A percentile compares a stretch with the other conserved stretches of the same genome.
These are phyloP conservation scores for Talpa occidentalis DNA, from an alignment of 2,113 vertebrate species.

Conservation along the genomic window DNA sequence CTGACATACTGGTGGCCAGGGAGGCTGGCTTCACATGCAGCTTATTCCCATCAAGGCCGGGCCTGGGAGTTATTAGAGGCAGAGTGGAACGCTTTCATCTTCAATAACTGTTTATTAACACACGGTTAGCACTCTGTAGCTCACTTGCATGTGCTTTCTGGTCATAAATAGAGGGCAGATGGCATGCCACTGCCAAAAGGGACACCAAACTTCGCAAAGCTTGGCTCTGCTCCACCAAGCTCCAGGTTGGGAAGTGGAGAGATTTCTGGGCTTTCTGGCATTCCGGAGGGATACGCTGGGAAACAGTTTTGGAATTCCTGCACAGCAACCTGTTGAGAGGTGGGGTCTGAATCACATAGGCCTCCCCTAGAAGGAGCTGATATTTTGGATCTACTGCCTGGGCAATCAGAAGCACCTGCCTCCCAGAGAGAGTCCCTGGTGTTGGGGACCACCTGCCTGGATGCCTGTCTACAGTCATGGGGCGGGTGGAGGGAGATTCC, in stretches of 20 bases:
- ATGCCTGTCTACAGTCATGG: neutral
- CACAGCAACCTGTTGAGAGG: neutral
- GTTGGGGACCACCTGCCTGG: neutral
- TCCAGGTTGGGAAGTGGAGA: neutral
- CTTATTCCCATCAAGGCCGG: neutral
- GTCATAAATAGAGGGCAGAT: constrained; percentile 52
- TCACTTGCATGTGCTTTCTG: constrained; percentile 1
- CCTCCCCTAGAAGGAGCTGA: neutral
- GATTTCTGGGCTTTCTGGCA: neutral
- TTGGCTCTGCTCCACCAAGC: neutral
- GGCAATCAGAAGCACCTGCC: neutral
- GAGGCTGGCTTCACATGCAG: neutral
- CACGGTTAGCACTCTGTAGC: neutral
- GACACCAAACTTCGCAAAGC: neutral
- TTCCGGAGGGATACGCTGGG: neutral
- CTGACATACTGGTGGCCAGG: neutral
- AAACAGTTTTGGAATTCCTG: neutral
- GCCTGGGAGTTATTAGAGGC: constrained; percentile 43
- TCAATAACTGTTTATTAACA: constrained; percentile 52
- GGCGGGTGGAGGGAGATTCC: too few species aligned
- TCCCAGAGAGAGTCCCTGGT: neutral
- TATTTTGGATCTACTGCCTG: neutral
- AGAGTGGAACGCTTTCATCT: constrained; percentile 43
- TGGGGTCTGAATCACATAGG: neutral
- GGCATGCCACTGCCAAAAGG: neutral